Evolutionary conservation across 2,888 invertebrate genomes (phyloP).

Genomic region (Agriopis leucophaearia): DNA sequence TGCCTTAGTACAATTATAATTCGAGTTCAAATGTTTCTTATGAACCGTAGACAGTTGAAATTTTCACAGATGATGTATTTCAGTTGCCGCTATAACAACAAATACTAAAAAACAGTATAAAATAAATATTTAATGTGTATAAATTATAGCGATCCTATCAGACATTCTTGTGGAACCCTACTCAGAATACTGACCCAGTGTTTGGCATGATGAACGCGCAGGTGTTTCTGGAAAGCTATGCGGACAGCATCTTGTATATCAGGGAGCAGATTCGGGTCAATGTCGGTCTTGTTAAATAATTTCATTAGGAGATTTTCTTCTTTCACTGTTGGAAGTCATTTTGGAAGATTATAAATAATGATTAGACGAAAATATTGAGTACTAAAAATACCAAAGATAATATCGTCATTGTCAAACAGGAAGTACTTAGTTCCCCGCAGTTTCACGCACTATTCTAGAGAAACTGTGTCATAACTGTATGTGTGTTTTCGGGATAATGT

Average conservation of each 20-base stretch:
- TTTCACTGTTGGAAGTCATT: conserved; percentile 50
- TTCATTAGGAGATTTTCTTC: conserved; percentile 61
- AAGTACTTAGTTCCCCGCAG: no score
- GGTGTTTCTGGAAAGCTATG: conserved; percentile 57
- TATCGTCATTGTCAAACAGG: no score
- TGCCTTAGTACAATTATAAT: no score
- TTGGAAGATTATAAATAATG: neutral
- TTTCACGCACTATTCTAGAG: no score
- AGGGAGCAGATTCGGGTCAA: conserved; percentile 51
- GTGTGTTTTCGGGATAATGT: no score
- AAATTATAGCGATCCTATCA: neutral
- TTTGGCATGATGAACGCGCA: conserved; percentile 43
- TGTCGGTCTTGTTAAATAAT: conserved; percentile 53
- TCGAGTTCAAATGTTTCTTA: no score
- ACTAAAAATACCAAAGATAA: no score
- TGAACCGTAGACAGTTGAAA: no score
- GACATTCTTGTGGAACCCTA: neutral
- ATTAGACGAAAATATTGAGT: neutral
- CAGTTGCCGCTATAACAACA: no score
- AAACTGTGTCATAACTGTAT: no score
- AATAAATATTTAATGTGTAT: neutral
- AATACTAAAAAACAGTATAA: no score
- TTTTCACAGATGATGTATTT: no score
- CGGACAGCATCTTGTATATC: conserved; percentile 57
- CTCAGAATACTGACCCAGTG: conserved; percentile 50